Evolutionary conservation across 2,888 invertebrate genomes (phyloP), one percentile per base, ranked within the genome.

Genomic region (Aromia moschata): DNA sequence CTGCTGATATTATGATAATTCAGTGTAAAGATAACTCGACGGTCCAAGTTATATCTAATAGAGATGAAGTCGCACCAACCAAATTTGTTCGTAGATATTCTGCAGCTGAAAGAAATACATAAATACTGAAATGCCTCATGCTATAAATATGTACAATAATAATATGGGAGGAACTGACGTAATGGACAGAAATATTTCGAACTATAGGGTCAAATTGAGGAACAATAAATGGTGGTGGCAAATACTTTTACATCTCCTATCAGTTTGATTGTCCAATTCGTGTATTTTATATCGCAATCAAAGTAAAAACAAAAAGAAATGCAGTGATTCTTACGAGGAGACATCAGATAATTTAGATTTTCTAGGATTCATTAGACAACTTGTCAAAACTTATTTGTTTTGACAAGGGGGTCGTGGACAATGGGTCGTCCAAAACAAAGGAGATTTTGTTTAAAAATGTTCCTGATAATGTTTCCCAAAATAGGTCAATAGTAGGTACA

Each of bases 171-270:
- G 25, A 5, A 25, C 25, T 5, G 25, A 25, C 9, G 9, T 25
- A 25, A 25, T 25, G 25, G 25, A 25, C 9, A n/a, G 38, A 38
- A 38, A 38, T 11, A 38, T 38, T 4, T 38, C 38, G 2, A 38
- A 38, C 14, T 38, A 2, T 14, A 11, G 38, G 2, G 12, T 9
- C 5, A 38, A 38, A 1, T 38, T 38, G 7, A 11, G 38, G 4
- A 38, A 38, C 12, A 38, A 38, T 38, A 38, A 1, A 38, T 38
- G 38, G 38, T 38, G 38, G 38, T 38, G 38, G 38, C 38, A 38
- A 14, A 38, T 38, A 12, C 14, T 38, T 38, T 12, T 38, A 4
- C 38, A 38, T 12, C 38, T 38, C 1, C 12, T 2, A 4, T 38
- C 12, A 12, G 7, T 2, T n/a, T 38, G 12, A 2, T 0, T 38